Base-by-base conservation (phyloP, 2,113 vertebrate species). In the Antechinus stuartii region DNA sequence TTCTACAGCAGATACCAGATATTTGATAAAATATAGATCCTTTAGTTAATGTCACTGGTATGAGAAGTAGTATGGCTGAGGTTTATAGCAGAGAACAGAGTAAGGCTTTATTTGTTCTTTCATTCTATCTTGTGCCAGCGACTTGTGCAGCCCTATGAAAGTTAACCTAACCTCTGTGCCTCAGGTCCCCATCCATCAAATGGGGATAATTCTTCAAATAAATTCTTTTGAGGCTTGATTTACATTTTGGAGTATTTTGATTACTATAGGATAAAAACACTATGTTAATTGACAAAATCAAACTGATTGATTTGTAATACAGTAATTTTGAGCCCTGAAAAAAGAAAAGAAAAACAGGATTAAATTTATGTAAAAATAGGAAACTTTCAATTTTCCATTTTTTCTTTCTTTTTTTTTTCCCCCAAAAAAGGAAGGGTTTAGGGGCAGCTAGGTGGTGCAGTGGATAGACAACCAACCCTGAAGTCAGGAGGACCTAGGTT, bases 151-250 rank as follows among this genome's bases (percentile, higher is more conserved):
- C 92, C 92, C 61, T 90, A 76, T 54, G 90, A 93, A 95, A 97
- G 93, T 96, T 89, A 89, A 68, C 90, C 90, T 96, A 94, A 96
- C 96, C 98, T 97, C 92, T 92, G 97, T 97, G 97, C 97, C 98
- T 98, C 98, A 19, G 95, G 95, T 97, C 96, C 93, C 97, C 96
- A 97, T 97, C 96, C 96, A 97, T 96, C 92, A 35, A 94, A 95
- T 94, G 92, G 92, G 92, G 93, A 54, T 93, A 93, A 91, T 93
- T 96, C 68, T 96, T 93, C 91, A 42, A 22, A 7, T n/a, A 24
- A 16, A 3, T 91, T 61, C 25, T 52, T 91, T 93, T 90, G 23
- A 54, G 93, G 54, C 53, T 0, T 0, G 54, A 57, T 23, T 61
- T 91, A 46, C 55, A 42, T 56, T 50, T 0, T 30, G n/a, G 35